Evolutionary conservation across 2,888 invertebrate species (phyloP).

Genomic region (Argynnis bischoffii): DNA sequence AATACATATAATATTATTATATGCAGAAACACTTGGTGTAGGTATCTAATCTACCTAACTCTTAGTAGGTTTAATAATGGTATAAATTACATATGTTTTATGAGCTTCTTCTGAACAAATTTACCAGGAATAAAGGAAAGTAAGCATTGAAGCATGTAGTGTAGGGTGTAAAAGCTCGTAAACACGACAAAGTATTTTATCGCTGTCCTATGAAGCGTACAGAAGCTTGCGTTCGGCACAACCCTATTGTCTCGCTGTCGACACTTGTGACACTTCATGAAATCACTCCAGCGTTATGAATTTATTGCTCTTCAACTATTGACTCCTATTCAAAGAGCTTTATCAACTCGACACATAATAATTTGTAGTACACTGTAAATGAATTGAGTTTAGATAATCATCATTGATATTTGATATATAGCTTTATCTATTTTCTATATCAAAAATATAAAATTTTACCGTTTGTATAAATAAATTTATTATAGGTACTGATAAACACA

Average conservation of each 20-base stretch:
- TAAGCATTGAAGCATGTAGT: constrained; percentile 51
- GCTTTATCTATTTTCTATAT: no score
- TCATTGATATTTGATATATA: no score
- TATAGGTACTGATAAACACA: no score
- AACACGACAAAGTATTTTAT: constrained; percentile 76
- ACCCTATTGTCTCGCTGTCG: constrained; percentile 70
- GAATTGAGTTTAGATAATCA: not conserved
- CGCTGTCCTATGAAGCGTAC: constrained; percentile 59
- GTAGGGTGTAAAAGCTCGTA: constrained; percentile 67
- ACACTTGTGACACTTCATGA: constrained; percentile 72
- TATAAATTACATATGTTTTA: no score
- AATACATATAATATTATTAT: no score
- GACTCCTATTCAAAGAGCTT: constrained; percentile 42
- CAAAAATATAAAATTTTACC: accelerated
- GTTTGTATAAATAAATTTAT: no score
- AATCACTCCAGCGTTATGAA: constrained; percentile 69
- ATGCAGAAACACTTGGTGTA: no score
- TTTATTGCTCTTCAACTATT: constrained; percentile 57
- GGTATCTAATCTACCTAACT: no score
- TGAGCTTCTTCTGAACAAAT: not conserved
- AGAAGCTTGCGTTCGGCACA: constrained; percentile 52
- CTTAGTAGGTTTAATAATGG: no score
- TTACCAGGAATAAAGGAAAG: constrained; percentile 28
- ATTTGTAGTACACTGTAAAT: not conserved
- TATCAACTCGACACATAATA: constrained; percentile 27